Conservation (phyloP, 1,140 invertebrate species). For the Caerostris extrusa region DNA sequence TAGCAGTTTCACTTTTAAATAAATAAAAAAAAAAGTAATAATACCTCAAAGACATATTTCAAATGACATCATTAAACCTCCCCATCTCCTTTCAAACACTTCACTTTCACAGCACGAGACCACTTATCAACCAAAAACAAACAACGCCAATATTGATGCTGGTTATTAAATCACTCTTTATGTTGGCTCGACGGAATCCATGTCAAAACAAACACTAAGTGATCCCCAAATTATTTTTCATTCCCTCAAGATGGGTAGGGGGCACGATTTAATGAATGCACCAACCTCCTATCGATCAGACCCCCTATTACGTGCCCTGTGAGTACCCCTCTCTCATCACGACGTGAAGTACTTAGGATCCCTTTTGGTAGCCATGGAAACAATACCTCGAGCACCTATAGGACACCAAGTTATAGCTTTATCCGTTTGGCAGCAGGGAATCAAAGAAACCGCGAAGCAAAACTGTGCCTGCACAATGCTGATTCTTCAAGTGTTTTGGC, state of each 20-base stretch:
- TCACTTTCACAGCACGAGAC: no score
- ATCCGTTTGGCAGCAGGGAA: not conserved
- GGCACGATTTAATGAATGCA: constrained; percentile 32
- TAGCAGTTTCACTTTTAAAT: no score
- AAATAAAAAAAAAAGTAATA: no score
- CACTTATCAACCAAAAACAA: not conserved
- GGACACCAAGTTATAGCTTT: constrained; percentile 14
- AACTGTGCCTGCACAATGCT: not conserved
- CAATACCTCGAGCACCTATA: constrained; percentile 37
- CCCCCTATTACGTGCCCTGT: not conserved
- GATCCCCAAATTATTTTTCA: not conserved
- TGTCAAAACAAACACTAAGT: constrained; percentile 21
- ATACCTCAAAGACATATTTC: no score
- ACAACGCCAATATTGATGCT: not conserved
- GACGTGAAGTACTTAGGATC: constrained; percentile 41
- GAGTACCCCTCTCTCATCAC: constrained; percentile 39
- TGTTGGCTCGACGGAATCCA: not conserved
- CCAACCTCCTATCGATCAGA: not conserved
- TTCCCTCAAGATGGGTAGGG: constrained; percentile 2
- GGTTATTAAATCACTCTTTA: not conserved
- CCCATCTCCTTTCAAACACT: no score
- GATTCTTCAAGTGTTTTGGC: constrained; percentile 2
- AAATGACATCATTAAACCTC: no score
- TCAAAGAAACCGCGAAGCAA: constrained; percentile 26
- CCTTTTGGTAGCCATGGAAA: constrained; percentile 36